phyloP scores from a whole-genome alignment of 2,888 invertebrate species.

The Dolichopus griseipennis region DNA sequence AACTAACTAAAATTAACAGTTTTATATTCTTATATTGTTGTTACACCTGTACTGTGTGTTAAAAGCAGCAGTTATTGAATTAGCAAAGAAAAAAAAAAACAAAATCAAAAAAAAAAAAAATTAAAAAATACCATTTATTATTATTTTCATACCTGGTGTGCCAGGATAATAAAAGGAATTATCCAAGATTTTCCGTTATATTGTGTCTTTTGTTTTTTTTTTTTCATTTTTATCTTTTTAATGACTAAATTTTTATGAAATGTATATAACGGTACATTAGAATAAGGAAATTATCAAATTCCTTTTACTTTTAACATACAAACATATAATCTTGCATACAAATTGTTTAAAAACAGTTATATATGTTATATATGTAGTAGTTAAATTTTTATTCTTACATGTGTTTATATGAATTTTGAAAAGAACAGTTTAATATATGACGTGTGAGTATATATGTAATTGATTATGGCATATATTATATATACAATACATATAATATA shows the following conservation, averaged over 20 bases:
- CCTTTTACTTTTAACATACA: not conserved
- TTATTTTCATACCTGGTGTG: not conserved
- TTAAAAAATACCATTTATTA: not conserved
- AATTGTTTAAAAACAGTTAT: too few relatives aligned
- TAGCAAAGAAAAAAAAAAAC: not conserved
- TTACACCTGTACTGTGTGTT: not conserved
- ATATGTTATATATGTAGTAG: too few relatives aligned
- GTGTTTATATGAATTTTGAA: too few relatives aligned
- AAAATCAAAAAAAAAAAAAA: not conserved
- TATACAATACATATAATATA: too few relatives aligned
- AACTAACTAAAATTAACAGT: not conserved
- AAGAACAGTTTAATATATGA: too few relatives aligned
- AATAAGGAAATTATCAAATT: conserved; percentile 1
- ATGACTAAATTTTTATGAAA: not conserved
- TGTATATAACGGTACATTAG: not conserved
- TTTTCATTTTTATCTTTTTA: not conserved
- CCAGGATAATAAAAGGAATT: not conserved
- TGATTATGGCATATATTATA: too few relatives aligned
- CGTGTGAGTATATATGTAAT: too few relatives aligned
- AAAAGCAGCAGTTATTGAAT: too few relatives aligned
- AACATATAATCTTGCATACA: too few relatives aligned
- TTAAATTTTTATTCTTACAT: too few relatives aligned
- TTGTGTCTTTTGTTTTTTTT: too few relatives aligned
- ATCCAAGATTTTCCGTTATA: not conserved
- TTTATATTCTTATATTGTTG: not conserved